Conservation (phyloP, 2,113 vertebrate species). For the Myocastor coypus region DNA sequence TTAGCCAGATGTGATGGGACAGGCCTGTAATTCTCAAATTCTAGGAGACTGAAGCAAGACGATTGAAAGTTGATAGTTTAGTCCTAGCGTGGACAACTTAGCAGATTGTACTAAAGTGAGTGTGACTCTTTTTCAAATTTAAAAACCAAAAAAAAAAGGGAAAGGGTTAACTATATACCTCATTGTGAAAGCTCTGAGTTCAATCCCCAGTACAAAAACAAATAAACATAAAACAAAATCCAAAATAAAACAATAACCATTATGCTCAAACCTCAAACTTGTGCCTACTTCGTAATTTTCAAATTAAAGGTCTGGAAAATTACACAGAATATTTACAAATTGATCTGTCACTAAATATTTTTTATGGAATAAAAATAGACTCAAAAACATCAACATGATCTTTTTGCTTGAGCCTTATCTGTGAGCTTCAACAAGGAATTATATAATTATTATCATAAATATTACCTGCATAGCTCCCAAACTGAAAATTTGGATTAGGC, state of each 20-base stretch:
- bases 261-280: background rate
- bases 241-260: background rate
- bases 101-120: too few species aligned
- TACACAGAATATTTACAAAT: constrained; percentile 3
- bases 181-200: background rate
- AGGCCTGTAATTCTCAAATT: background rate
- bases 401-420: background rate
- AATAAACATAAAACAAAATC: background rate
- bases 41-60: background rate
- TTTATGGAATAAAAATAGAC: background rate
- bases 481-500: background rate
- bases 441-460: background rate
- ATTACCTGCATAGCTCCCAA: background rate
- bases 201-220: background rate
- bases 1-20: background rate
- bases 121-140: background rate
- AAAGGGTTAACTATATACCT: background rate
- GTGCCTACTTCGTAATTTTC: background rate
- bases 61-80: background rate
- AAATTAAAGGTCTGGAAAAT: constrained; percentile 23
- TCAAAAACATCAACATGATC: background rate
- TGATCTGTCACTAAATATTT: background rate
- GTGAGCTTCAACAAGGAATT: background rate
- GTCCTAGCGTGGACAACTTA: background rate
- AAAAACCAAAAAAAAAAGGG: background rate